Evolutionary conservation across 2,113 vertebrate genomes (phyloP).

Genomic region (Sapajus apella): DNA sequence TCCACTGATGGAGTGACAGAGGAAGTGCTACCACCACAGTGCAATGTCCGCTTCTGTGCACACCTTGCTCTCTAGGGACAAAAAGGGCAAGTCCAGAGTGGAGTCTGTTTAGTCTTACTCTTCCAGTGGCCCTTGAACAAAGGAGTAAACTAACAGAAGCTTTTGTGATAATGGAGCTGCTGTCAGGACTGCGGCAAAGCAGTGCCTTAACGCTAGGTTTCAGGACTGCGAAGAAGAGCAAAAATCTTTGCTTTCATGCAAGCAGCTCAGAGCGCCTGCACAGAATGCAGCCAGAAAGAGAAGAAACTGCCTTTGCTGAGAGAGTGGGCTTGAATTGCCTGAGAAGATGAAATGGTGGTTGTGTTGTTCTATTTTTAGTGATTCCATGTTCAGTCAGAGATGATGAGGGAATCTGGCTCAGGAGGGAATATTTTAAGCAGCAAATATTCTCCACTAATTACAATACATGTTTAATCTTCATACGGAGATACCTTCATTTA

Average conservation of each 20-base stretch:
- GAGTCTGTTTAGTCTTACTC: background rate
- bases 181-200: background rate
- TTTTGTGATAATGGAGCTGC: background rate
- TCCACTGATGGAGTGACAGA: background rate
- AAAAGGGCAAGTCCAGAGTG: background rate
- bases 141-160: background rate
- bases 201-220: background rate
- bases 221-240: background rate
- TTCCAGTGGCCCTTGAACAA: background rate
- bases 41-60: background rate
- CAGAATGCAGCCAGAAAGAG: background rate
- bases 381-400: background rate
- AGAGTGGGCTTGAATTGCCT: background rate
- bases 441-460: background rate
- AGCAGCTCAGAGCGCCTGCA: background rate
- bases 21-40: fast-evolving
- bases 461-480: background rate
- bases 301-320: background rate
- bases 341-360: background rate
- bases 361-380: background rate
- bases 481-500: background rate
- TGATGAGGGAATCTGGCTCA: background rate
- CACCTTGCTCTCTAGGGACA: background rate
- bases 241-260: background rate
- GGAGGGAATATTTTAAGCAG: background rate